A percentile compares a stretch with the other conserved stretches of the same genome.
These are phyloP conservation scores for Chrysoperla carnea DNA, from an alignment of 1,140 invertebrate species.

Conservation along the genomic window DNA sequence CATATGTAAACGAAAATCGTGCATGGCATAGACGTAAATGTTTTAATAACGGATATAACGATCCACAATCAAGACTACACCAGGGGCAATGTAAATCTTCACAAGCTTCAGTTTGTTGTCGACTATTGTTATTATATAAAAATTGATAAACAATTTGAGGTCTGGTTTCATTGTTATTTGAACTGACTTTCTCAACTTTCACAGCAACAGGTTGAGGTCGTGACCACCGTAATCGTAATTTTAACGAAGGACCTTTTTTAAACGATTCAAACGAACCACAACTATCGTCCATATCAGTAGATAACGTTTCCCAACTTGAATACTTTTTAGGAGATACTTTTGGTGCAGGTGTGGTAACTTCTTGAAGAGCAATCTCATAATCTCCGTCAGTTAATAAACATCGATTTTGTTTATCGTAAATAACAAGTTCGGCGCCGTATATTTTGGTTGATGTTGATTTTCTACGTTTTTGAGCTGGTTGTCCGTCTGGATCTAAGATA, in stretches of 20 bases:
- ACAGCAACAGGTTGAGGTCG: conserved; percentile 33
- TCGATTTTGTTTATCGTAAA: conserved; percentile 79
- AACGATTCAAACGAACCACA: conserved; percentile 48
- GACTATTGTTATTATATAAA: conserved; percentile 84
- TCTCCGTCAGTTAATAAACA: conserved; percentile 75
- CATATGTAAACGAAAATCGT: conserved; percentile 82
- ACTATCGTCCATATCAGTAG: conserved; percentile 33
- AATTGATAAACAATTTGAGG: conserved; percentile 85
- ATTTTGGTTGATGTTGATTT: conserved; percentile 36
- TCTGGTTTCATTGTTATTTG: neutral
- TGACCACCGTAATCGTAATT: conserved; percentile 69
- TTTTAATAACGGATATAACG: conserved; percentile 76
- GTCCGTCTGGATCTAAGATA: conserved; percentile 25
- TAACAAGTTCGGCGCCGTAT: conserved; percentile 69
- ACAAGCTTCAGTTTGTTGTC: conserved; percentile 86
- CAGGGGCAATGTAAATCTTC: conserved; percentile 87
- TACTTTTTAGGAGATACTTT: conserved; percentile 42
- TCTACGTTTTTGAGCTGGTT: conserved; percentile 42
- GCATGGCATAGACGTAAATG: conserved; percentile 88
- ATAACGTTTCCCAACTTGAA: conserved; percentile 66
- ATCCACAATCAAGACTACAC: conserved; percentile 80
- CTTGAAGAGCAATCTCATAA: conserved; percentile 72
- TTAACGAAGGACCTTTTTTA: conserved; percentile 56
- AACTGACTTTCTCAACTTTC: conserved; percentile 23
- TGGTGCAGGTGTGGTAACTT: conserved; percentile 33